phyloP scores from a whole-genome alignment of 2,888 invertebrate genomes.

The Drosophila austrosaltans region DNA sequence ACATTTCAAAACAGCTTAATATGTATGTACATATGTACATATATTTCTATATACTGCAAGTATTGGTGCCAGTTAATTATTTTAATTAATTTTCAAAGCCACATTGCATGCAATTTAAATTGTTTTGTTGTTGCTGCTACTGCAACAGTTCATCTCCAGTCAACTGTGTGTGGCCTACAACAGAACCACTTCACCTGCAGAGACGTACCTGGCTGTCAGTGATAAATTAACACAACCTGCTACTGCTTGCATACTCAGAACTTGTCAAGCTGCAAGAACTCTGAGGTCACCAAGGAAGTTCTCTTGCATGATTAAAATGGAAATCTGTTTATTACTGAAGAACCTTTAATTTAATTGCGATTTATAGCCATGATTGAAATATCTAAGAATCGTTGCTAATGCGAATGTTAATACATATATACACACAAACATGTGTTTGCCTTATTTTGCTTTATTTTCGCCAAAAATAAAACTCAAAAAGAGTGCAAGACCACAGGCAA shows the following conservation, averaged over 20 bases:
- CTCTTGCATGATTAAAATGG: slow-evolving; percentile 14
- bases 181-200: slow-evolving; percentile 27
- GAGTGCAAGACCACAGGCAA: no score
- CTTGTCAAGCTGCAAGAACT: slow-evolving; percentile 49
- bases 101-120: slow-evolving; percentile 57
- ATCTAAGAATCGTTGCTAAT: not conserved
- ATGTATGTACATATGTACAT: slow-evolving; percentile 34
- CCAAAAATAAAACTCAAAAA: no score
- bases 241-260: slow-evolving; percentile 10
- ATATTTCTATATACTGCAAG: slow-evolving; percentile 35
- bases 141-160: slow-evolving; percentile 34
- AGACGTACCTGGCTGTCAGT: slow-evolving; percentile 48
- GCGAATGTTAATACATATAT: not conserved
- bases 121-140: slow-evolving; percentile 56
- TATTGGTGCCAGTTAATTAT: slow-evolving; percentile 55
- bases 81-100: slow-evolving; percentile 59
- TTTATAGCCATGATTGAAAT: not conserved
- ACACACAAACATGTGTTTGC: not conserved
- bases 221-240: slow-evolving; percentile 59
- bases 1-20: slow-evolving; percentile 22
- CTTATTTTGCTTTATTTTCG: no score
- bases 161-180: slow-evolving; percentile 17
- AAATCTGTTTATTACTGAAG: not conserved
- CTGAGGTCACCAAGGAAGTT: slow-evolving; percentile 40
- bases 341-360: not conserved